Percentiles rank a stretch among this genome's conserved stretches.
Evolutionary conservation across 2,113 vertebrate species (phyloP).

Genomic region (Myrmecobius fasciatus): DNA sequence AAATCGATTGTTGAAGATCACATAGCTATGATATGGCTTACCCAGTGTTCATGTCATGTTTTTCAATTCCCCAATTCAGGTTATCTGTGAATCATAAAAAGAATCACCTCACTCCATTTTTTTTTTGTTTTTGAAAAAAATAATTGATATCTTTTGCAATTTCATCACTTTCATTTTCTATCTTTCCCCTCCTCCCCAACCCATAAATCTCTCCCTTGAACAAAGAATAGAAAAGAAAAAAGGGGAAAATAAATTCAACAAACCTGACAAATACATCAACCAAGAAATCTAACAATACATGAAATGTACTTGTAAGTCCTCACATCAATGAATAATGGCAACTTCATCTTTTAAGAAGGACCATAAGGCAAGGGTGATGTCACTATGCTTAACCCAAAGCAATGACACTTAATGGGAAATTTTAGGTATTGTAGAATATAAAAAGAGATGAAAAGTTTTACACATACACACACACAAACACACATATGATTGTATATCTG

Average conservation of each 20-base stretch:
- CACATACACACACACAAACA: no score
- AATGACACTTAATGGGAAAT: neutral
- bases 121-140: neutral
- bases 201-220: conserved; percentile 9
- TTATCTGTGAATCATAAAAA: neutral
- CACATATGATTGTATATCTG: neutral
- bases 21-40: neutral
- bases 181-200: neutral
- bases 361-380: neutral
- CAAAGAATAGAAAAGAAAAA: conserved; percentile 55
- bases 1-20: neutral
- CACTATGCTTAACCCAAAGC: neutral
- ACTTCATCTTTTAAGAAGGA: neutral
- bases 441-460: neutral
- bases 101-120: neutral
- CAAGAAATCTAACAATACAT: conserved; percentile 44
- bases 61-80: neutral
- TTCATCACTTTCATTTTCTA: neutral
- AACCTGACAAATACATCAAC: conserved; percentile 39
- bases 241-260: neutral
- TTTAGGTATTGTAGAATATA: neutral
- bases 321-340: neutral
- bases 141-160: neutral
- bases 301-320: conserved; percentile 8
- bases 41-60: neutral